phyloP scores from a whole-genome alignment of 2,797 vertebrate species.

The Mionectes olivaceus region DNA sequence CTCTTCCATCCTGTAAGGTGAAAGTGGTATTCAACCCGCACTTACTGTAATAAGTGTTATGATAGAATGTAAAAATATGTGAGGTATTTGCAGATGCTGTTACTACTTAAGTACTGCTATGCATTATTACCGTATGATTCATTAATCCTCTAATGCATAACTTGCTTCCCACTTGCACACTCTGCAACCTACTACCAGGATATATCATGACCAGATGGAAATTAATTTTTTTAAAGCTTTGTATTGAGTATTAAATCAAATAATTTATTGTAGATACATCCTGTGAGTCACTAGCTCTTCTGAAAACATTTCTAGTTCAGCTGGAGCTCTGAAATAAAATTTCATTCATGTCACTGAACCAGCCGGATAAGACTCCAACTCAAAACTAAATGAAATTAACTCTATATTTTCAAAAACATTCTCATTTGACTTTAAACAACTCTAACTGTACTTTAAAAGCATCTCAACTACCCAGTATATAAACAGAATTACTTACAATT shows the following conservation, averaged over 20 bases:
- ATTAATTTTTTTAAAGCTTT: constrained; percentile 15
- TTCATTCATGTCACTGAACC: not conserved
- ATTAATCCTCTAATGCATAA: constrained; percentile 3
- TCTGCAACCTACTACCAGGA: not conserved
- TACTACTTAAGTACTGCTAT: not conserved
- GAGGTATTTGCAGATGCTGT: not conserved
- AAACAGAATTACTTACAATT: not conserved
- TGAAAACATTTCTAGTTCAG: not conserved
- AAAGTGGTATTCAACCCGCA: not conserved
- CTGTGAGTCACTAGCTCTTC: not conserved
- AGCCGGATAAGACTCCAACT: not conserved
- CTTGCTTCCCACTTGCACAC: not conserved
- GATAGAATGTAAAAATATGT: not conserved
- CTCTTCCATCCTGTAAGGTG: not conserved
- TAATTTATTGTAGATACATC: not conserved
- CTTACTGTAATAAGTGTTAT: not conserved
- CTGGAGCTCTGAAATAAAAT: not conserved
- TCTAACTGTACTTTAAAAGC: not conserved
- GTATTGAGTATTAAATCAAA: not conserved
- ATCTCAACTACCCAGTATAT: not conserved
- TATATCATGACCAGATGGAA: not conserved
- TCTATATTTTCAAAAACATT: not conserved
- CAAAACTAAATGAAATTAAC: not conserved
- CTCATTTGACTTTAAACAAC: not conserved
- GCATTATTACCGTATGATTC: not conserved